These are phyloP conservation scores for Drosophila albomicans DNA, from an alignment of 1,140 invertebrate genomes.

Conservation along the genomic window DNA sequence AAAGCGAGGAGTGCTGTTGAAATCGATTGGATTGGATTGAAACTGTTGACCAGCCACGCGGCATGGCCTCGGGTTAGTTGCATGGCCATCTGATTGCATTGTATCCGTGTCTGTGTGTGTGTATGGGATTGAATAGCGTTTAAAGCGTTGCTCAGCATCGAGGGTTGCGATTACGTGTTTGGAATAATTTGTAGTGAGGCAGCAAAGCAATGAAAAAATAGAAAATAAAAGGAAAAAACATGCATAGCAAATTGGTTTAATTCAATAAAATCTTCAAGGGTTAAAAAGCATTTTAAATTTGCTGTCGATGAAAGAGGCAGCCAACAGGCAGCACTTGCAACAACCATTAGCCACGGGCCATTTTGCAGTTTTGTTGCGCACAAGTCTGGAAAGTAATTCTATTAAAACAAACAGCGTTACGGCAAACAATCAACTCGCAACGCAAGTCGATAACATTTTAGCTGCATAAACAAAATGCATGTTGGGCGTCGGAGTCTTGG, in stretches of 20 bases:
- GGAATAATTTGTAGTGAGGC: slow-evolving; percentile 45
- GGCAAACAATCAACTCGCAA: slow-evolving; percentile 33
- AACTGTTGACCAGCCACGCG: slow-evolving; percentile 16
- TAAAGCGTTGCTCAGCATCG: slow-evolving; percentile 45
- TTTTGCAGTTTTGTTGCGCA: slow-evolving; percentile 51
- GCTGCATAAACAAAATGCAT: slow-evolving; percentile 66
- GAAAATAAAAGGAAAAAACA: not conserved
- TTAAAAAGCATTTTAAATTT: slow-evolving; percentile 37
- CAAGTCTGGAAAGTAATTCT: slow-evolving; percentile 71
- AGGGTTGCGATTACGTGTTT: slow-evolving; percentile 50
- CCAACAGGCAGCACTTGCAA: not conserved
- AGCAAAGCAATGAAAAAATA: not conserved
- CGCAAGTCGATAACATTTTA: slow-evolving; percentile 63
- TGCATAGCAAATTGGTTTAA: slow-evolving; percentile 76
- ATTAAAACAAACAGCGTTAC: slow-evolving; percentile 58
- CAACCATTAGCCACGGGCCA: slow-evolving; percentile 38
- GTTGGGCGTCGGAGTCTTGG: slow-evolving; percentile 16
- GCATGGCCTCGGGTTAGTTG: slow-evolving; percentile 25
- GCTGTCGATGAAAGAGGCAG: slow-evolving; percentile 38
- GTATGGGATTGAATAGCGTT: slow-evolving; percentile 64
- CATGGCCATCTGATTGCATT: slow-evolving; percentile 73
- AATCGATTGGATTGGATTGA: slow-evolving; percentile 5
- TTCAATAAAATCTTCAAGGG: slow-evolving; percentile 66
- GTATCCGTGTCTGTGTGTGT: slow-evolving; percentile 34
- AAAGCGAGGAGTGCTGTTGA: not conserved